Conservation (phyloP, 2,888 invertebrate species). For the Ceraclea dissimilis region DNA sequence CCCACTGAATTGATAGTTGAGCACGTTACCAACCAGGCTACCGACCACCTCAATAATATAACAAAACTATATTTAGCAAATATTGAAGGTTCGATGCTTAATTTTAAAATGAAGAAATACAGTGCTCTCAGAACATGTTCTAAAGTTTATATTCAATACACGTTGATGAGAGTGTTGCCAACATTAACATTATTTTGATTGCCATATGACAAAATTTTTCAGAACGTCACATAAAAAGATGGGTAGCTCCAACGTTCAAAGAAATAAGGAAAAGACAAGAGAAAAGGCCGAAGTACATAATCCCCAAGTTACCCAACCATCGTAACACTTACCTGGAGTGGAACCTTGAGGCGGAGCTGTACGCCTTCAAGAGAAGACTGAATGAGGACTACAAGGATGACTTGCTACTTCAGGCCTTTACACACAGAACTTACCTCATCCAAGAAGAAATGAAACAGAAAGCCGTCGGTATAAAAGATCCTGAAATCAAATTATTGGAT, state of each 20-base stretch:
- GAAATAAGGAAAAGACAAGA: conserved; percentile 56
- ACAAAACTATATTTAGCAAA: too few species aligned
- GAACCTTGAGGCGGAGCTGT: conserved; percentile 84
- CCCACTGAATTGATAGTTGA: too few species aligned
- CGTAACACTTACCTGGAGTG: conserved; percentile 69
- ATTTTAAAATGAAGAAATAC: too few species aligned
- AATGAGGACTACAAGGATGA: conserved; percentile 72
- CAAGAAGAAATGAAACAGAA: conserved; percentile 61
- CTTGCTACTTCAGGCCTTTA: conserved; percentile 68
- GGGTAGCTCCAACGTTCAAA: conserved; percentile 61
- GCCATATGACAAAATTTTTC: too few species aligned
- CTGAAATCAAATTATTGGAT: conserved; percentile 50
- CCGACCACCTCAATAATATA: too few species aligned
- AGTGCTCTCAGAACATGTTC: too few species aligned
- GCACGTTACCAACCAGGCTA: too few species aligned
- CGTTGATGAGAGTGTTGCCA: too few species aligned
- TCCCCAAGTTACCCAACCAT: conserved; percentile 30
- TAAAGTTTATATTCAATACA: too few species aligned
- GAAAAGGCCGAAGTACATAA: conserved; percentile 30
- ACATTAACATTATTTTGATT: too few species aligned
- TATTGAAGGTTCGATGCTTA: too few species aligned
- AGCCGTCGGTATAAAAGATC: conserved; percentile 59
- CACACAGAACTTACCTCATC: conserved; percentile 68
- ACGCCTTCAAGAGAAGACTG: conserved; percentile 78
- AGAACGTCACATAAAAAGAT: conserved; percentile 44